Base-by-base conservation (phyloP, 2,888 invertebrate genomes). In the Polylopha cassiicola region DNA sequence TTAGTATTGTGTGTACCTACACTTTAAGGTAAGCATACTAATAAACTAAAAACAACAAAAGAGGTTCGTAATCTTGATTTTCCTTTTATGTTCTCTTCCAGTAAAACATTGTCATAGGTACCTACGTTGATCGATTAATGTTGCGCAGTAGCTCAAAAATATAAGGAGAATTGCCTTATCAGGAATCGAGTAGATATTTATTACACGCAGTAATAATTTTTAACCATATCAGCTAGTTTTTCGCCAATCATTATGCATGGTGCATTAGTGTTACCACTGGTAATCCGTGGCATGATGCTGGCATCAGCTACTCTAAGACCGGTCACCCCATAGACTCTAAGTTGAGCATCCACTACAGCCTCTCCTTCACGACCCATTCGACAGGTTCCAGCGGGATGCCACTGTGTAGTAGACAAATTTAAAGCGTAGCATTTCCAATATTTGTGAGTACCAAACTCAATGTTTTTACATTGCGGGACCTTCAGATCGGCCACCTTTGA, bases 171-270 rank as follows among this genome's bases (percentile, higher is more conserved):
- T n/a, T n/a, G n/a, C n/a, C n/a, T n/a, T n/a, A n/a, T n/a, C n/a
- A n/a, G n/a, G n/a, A n/a, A n/a, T n/a, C n/a, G n/a, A n/a, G n/a
- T n/a, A n/a, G n/a, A n/a, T n/a, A n/a, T n/a, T 24, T 5, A 30
- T 6, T 33, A 3, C 3, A 8, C n/a, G 8, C 18, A 17, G 8
- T 37, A n/a, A 3, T n/a, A 9, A 2, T 3, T 8, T 34, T 41
- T 41, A 8, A 41, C 24, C 34, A 41, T 24, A 29, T 41, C 41
- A 14, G 29, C 29, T 1, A 27, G 13, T 29, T 55, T 54, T 26
- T 94, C 93, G 0, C 88, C 93, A 30, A 93, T 92, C 93, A 93
- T 93, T 4, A 92, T 89, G 0, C 87, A 84, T 0, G 92, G 90
- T 0, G 90, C 92, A 57, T 92, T 92, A 0, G 92, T 91, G 63